Evolutionary conservation across 2,113 vertebrate species (phyloP).

Genomic region (Nyctereutes procyonoides): DNA sequence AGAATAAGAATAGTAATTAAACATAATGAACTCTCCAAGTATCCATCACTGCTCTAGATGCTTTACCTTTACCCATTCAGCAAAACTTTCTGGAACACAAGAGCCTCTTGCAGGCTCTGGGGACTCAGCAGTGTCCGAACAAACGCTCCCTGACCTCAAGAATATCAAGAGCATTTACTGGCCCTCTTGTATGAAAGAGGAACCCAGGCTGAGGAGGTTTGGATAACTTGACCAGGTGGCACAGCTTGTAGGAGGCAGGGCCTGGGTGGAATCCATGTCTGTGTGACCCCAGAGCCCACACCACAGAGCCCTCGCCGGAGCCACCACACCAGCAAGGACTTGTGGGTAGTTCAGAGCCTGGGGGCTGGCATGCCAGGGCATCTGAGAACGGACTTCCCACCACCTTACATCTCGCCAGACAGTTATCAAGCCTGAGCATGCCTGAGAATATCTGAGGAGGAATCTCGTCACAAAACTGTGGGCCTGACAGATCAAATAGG

Average conservation of each 20-base stretch:
- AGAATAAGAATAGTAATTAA: background rate
- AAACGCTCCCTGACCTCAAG: background rate
- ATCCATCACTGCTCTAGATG: fast-evolving
- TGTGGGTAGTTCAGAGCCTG: background rate
- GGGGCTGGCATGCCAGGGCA: background rate
- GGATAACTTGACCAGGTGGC: no score
- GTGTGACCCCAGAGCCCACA: background rate
- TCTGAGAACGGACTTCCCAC: fast-evolving
- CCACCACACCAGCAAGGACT: no score
- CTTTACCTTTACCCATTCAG: background rate
- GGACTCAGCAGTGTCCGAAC: no score
- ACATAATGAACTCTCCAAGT: background rate
- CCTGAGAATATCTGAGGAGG: background rate
- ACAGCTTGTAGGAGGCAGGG: background rate
- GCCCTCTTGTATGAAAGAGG: background rate
- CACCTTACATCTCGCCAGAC: background rate
- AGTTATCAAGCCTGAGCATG: background rate
- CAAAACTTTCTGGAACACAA: fast-evolving
- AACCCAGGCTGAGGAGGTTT: background rate
- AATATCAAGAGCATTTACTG: fast-evolving
- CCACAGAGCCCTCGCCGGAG: fast-evolving
- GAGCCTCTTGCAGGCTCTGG: background rate
- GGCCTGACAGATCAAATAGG: background rate
- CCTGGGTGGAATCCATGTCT: background rate
- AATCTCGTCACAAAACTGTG: background rate